Conservation (phyloP, 2,113 vertebrate genomes). For the Rhinoptilus africanus region DNA sequence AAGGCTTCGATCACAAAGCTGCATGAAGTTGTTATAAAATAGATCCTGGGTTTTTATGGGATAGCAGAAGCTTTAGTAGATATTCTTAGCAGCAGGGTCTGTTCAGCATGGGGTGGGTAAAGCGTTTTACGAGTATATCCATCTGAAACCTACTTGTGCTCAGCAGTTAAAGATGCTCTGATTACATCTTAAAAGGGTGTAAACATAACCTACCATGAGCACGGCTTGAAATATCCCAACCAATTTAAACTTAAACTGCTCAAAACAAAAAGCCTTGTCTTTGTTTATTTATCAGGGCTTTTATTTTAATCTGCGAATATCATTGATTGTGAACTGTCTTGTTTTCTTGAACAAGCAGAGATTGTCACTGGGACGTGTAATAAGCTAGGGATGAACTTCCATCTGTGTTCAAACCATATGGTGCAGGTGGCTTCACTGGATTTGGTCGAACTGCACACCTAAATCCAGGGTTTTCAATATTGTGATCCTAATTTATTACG, state of each 20-base stretch:
- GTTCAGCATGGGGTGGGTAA: background rate
- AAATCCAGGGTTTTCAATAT: slow-evolving; percentile 13
- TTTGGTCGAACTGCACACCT: background rate
- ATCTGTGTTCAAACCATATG: background rate
- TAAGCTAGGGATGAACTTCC: background rate
- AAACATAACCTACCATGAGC: background rate
- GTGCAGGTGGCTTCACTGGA: slow-evolving; percentile 40
- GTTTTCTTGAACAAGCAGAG: background rate
- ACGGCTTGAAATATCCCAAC: background rate
- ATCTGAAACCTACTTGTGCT: background rate
- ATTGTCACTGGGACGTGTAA: background rate
- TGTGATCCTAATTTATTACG: slow-evolving; percentile 23
- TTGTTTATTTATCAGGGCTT: background rate
- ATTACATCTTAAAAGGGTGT: slow-evolving; percentile 24
- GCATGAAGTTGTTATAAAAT: background rate
- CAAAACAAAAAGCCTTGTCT: background rate
- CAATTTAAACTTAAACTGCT: background rate
- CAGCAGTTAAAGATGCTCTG: slow-evolving; percentile 30
- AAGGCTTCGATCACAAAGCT: background rate
- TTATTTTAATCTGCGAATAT: background rate
- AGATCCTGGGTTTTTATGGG: slow-evolving; percentile 17
- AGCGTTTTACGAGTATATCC: background rate
- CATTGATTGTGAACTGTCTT: background rate
- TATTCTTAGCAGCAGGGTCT: background rate
- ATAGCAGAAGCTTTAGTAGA: slow-evolving; percentile 16